Evolutionary conservation across 2,797 vertebrate genomes (phyloP).

Genomic region (Ceryle rudis): DNA sequence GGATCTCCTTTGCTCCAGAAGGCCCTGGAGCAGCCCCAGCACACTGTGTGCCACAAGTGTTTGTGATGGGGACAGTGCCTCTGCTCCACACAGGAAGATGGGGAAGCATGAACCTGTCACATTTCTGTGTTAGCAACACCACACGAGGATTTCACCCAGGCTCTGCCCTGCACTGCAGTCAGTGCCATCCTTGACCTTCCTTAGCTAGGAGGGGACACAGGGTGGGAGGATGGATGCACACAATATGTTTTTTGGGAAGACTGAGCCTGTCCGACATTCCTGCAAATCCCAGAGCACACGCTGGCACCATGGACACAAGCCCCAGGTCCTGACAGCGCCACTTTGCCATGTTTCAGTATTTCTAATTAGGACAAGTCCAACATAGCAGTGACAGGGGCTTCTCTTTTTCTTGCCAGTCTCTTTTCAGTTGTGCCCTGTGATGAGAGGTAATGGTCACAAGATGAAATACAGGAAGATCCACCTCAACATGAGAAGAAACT

Average conservation of each 20-base stretch:
- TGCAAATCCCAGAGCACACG: accelerated
- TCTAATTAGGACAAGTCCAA: not conserved
- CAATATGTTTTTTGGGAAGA: not conserved
- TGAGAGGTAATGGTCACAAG: too few relatives aligned
- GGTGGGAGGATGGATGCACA: accelerated
- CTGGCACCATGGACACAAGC: not conserved
- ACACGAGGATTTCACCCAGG: not conserved
- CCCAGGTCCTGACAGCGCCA: not conserved
- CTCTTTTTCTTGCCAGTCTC: not conserved
- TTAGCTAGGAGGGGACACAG: not conserved
- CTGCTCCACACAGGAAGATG: accelerated
- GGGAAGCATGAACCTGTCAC: accelerated
- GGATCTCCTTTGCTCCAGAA: not conserved
- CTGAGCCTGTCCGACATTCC: accelerated
- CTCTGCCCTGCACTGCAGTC: not conserved
- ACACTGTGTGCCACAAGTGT: accelerated
- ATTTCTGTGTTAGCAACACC: not conserved
- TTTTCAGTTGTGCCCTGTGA: too few relatives aligned
- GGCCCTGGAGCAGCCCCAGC: not conserved
- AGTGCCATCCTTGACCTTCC: not conserved
- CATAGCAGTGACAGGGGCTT: not conserved
- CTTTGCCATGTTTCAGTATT: not conserved
- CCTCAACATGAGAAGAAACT: too few relatives aligned
- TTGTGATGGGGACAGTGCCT: accelerated
- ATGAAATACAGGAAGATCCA: too few relatives aligned